Percentiles rank a stretch among this genome's conserved stretches.
phyloP scores from a whole-genome alignment of 2,113 vertebrate species.

The Cromileptes altivelis region DNA sequence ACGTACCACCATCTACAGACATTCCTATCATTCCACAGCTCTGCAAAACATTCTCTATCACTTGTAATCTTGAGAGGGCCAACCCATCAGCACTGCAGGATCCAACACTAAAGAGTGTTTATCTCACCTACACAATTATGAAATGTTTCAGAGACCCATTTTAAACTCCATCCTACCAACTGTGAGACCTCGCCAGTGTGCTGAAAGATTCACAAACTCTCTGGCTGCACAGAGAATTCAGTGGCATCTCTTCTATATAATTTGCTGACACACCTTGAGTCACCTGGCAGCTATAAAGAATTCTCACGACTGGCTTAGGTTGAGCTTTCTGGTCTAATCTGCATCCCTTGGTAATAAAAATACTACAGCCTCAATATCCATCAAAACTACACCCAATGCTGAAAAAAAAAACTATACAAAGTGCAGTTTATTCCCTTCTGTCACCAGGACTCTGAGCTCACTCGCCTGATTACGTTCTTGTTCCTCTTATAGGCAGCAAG shows the following conservation, averaged over 20 bases:
- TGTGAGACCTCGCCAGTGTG: not conserved
- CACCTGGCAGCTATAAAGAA: not conserved
- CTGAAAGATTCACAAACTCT: slow-evolving; percentile 7
- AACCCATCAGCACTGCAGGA: not conserved
- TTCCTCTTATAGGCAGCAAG: not conserved
- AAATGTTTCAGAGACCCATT: slow-evolving; percentile 4
- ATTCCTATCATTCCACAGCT: slow-evolving; percentile 4
- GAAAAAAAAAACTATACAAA: not conserved
- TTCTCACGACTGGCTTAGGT: not conserved
- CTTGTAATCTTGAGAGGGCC: not conserved
- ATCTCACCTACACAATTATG: not conserved
- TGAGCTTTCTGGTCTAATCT: slow-evolving; percentile 8
- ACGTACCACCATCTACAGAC: not conserved
- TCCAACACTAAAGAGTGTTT: not conserved
- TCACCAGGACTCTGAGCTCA: not conserved
- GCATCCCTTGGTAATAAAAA: not conserved
- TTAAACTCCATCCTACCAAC: slow-evolving; percentile 3
- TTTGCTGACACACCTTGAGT: slow-evolving; percentile 19
- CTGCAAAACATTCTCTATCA: not conserved
- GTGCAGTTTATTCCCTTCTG: not conserved
- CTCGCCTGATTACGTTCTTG: not conserved
- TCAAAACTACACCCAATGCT: not conserved
- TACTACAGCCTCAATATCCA: not conserved
- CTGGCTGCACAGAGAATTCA: not conserved
- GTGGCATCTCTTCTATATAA: not conserved